These are phyloP conservation scores for Pteromalus puparum DNA, from an alignment of 1,140 invertebrate species.

Conservation along the genomic window DNA sequence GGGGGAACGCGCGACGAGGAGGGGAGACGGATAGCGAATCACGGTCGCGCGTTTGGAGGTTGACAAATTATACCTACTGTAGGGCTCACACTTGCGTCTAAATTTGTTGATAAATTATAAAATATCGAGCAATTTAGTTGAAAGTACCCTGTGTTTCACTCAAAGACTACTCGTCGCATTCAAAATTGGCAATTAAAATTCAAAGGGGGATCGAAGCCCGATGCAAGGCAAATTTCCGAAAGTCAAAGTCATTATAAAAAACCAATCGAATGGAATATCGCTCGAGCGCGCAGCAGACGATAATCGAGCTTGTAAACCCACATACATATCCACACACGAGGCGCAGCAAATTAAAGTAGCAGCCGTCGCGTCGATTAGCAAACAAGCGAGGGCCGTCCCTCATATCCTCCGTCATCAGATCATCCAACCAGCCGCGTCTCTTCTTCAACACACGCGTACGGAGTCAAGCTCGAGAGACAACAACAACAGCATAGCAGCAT, in stretches of 20 bases:
- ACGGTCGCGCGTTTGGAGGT: background rate
- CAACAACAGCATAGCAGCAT: background rate
- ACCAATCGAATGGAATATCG: background rate
- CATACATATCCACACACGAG: background rate
- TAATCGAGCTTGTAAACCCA: background rate
- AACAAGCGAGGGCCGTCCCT: constrained; percentile 26
- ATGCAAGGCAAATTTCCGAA: background rate
- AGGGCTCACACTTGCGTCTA: background rate
- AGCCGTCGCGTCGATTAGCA: constrained; percentile 12
- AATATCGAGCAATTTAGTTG: background rate
- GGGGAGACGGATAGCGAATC: constrained; percentile 17
- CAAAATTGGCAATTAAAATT: background rate
- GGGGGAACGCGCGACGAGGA: background rate
- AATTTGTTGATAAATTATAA: background rate
- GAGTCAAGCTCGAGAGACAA: constrained; percentile 16
- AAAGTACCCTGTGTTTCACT: background rate
- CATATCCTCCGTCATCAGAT: background rate
- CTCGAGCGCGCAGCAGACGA: background rate
- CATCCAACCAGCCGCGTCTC: background rate
- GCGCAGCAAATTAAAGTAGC: background rate
- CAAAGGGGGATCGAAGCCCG: background rate
- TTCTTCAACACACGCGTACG: background rate
- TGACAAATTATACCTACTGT: background rate
- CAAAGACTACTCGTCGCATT: too few relatives aligned
- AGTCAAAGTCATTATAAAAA: background rate